Conservation (phyloP, 2,113 vertebrate species). For the human (Homo sapiens) region DNA sequence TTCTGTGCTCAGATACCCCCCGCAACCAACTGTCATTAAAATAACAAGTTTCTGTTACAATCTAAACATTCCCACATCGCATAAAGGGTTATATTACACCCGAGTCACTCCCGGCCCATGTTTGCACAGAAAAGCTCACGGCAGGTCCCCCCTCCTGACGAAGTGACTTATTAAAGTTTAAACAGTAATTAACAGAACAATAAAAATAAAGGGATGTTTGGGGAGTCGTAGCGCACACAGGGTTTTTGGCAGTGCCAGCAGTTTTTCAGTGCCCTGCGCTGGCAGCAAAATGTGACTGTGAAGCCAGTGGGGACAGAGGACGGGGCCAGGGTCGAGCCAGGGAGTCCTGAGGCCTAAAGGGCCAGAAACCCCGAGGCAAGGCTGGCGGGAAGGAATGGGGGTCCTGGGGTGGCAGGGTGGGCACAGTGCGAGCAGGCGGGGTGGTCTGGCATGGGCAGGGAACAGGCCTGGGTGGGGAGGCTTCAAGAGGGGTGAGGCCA, state of each 20-base stretch:
- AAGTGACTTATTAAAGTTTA: slow-evolving; percentile 94
- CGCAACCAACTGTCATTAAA: slow-evolving; percentile 90
- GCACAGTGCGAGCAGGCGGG: rapidly evolving
- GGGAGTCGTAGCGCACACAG: slow-evolving; percentile 89
- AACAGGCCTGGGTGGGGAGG: not conserved
- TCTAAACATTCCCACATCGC: slow-evolving; percentile 98
- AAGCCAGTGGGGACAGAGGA: slow-evolving; percentile 76
- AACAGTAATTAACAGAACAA: slow-evolving; percentile 94
- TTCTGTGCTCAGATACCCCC: slow-evolving; percentile 68
- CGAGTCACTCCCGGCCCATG: slow-evolving; percentile 87
- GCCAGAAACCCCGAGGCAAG: not conserved
- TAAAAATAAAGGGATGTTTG: slow-evolving; percentile 93
- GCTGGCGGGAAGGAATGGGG: rapidly evolving
- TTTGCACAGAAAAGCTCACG: slow-evolving; percentile 89
- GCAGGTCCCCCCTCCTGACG: slow-evolving; percentile 89
- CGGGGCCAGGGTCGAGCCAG: not conserved
- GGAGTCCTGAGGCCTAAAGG: slow-evolving; percentile 25
- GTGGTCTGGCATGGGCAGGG: not conserved
- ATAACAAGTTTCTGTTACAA: slow-evolving; percentile 97
- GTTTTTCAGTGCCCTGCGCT: slow-evolving; percentile 88
- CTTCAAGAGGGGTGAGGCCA: not conserved
- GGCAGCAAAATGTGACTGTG: slow-evolving; percentile 83
- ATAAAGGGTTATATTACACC: slow-evolving; percentile 90
- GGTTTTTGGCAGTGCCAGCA: slow-evolving; percentile 92
- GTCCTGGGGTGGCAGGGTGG: not conserved